These are phyloP conservation scores for Carpatolechia fugitivella DNA, from an alignment of 2,888 invertebrate species.

Conservation along the genomic window DNA sequence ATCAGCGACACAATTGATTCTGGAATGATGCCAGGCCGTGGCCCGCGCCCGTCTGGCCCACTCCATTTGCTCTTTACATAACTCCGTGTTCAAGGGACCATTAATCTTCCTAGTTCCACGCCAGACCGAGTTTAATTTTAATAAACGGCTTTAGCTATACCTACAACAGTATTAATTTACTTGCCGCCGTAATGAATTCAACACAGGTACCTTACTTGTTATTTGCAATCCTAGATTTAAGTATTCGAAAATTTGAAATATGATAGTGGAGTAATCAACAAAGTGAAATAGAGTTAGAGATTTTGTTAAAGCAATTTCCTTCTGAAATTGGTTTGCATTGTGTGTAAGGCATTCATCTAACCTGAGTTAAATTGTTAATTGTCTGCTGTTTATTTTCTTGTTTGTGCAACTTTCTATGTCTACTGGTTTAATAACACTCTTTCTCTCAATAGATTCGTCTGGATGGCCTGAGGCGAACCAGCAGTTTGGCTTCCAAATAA, in stretches of 20 bases:
- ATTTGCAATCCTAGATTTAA: constrained; percentile 48
- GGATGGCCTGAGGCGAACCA: constrained; percentile 1
- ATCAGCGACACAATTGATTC: constrained; percentile 73
- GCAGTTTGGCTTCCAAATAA: neutral
- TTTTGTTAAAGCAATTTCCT: neutral
- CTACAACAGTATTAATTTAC: constrained; percentile 66
- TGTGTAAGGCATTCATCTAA: constrained; percentile 1
- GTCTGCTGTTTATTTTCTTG: neutral
- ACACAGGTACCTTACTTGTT: constrained; percentile 41
- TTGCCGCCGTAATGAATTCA: constrained; percentile 57
- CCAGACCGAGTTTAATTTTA: constrained; percentile 75
- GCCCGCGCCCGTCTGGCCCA: constrained; percentile 52
- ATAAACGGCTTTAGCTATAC: constrained; percentile 67
- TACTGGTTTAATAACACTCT: neutral
- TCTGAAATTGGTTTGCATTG: neutral
- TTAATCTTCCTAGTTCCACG: constrained; percentile 77
- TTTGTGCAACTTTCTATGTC: constrained; percentile 6
- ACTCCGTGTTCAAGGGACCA: constrained; percentile 76
- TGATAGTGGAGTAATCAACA: constrained; percentile 24
- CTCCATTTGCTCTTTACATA: constrained; percentile 77
- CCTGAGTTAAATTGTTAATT: neutral
- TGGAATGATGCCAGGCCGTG: constrained; percentile 69
- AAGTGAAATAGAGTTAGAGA: neutral
- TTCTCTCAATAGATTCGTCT: neutral
- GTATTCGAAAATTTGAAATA: constrained; percentile 40